Percentiles rank a stretch among this genome's conserved stretches.
Conservation (phyloP, 1,140 invertebrate genomes). For the Oncopodura yosiiana region DNA sequence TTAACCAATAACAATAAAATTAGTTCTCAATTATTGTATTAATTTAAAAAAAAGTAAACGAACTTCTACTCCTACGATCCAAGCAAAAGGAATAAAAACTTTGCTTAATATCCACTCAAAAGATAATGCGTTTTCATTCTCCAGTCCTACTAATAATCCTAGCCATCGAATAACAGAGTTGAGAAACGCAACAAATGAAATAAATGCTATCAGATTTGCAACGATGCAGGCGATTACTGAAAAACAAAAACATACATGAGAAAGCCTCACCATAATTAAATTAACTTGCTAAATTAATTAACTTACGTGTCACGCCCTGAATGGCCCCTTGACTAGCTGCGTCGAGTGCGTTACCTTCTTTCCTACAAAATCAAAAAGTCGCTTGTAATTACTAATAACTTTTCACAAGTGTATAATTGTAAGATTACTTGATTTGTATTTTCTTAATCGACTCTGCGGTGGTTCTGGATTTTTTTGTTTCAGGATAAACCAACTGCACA, state of each 20-base stretch:
- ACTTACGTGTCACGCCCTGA: conserved; percentile 41
- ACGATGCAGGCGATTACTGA: conserved; percentile 79
- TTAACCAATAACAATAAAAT: too few relatives aligned
- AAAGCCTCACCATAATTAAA: too few relatives aligned
- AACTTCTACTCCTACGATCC: conserved; percentile 68
- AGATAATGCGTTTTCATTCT: conserved; percentile 40
- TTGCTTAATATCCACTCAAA: conserved; percentile 63
- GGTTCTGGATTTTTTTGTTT: conserved; percentile 66
- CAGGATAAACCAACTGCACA: too few relatives aligned
- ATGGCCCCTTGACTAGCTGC: conserved; percentile 78
- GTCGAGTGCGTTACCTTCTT: conserved; percentile 71
- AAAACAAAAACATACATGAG: too few relatives aligned
- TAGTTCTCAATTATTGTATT: too few relatives aligned
- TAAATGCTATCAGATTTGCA: conserved; percentile 83
- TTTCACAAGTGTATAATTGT: too few relatives aligned
- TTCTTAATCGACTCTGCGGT: conserved; percentile 43
- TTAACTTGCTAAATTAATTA: too few relatives aligned
- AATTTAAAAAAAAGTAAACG: too few relatives aligned
- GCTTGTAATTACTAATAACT: too few relatives aligned
- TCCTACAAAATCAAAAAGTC: conserved; percentile 54
- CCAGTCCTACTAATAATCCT: conserved; percentile 59
- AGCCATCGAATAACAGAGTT: conserved; percentile 71
- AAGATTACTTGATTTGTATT: too few relatives aligned
- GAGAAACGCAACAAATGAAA: conserved; percentile 71
- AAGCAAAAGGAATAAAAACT: conserved; percentile 73